Conservation (phyloP, 2,113 vertebrate genomes). For the Labeo rohita region DNA sequence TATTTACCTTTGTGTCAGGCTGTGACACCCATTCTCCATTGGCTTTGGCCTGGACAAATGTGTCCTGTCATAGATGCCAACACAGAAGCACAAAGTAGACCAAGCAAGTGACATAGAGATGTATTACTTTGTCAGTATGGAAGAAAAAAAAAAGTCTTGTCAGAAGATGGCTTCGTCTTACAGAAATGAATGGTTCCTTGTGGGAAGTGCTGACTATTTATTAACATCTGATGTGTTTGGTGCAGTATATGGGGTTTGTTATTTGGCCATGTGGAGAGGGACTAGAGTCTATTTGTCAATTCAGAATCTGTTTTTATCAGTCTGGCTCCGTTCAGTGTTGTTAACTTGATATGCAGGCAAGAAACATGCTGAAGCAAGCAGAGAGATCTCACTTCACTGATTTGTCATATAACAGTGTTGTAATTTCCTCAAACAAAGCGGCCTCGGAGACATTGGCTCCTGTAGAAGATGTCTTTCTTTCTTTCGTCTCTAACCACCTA, state of each 20-base stretch:
- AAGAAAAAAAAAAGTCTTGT: slow-evolving; percentile 40
- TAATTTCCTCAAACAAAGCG: slow-evolving; percentile 36
- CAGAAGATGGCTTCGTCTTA: slow-evolving; percentile 58
- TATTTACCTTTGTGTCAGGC: slow-evolving; percentile 55
- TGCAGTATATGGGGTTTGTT: slow-evolving; percentile 62
- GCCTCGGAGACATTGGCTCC: background rate
- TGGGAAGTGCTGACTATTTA: slow-evolving; percentile 66
- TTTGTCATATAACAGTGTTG: slow-evolving; percentile 65
- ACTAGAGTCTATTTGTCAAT: slow-evolving; percentile 70
- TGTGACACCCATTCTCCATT: slow-evolving; percentile 53
- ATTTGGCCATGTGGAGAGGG: slow-evolving; percentile 58
- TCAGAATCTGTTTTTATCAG: slow-evolving; percentile 69
- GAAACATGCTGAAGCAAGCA: slow-evolving; percentile 74
- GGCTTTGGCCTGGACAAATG: slow-evolving; percentile 67
- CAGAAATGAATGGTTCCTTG: slow-evolving; percentile 66
- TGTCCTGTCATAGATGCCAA: slow-evolving; percentile 57
- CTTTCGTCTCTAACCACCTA: slow-evolving; percentile 29
- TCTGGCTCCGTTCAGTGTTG: slow-evolving; percentile 63
- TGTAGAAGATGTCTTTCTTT: slow-evolving; percentile 24
- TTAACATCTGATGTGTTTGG: slow-evolving; percentile 60
- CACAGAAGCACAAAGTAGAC: slow-evolving; percentile 58
- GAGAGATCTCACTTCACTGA: slow-evolving; percentile 65
- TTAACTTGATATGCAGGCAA: slow-evolving; percentile 56
- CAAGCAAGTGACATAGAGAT: slow-evolving; percentile 60
- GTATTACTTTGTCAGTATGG: slow-evolving; percentile 50